Percentiles rank a stretch among this genome's conserved stretches.
Evolutionary conservation across 2,888 invertebrate genomes (phyloP).

Genomic region (Gastrophysa polygoni): DNA sequence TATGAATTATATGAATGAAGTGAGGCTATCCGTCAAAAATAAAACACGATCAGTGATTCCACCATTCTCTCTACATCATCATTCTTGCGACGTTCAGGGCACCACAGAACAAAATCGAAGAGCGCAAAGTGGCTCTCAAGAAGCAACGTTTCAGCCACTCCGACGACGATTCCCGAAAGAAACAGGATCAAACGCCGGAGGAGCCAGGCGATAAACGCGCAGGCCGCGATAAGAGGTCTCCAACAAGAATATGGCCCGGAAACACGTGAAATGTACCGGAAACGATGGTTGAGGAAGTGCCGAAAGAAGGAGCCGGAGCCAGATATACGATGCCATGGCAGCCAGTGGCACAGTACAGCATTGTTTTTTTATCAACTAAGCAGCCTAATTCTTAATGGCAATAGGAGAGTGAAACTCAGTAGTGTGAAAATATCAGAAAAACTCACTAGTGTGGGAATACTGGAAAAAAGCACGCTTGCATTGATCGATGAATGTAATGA

Average conservation of each 20-base stretch:
- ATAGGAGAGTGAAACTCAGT: too few species aligned
- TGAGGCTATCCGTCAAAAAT: too few species aligned
- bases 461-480: too few species aligned
- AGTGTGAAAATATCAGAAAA: too few species aligned
- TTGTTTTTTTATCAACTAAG: too few species aligned
- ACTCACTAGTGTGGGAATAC: too few species aligned
- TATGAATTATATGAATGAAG: too few species aligned
- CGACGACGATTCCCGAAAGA: conserved; percentile 27
- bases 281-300: conserved; percentile 56
- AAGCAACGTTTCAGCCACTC: conserved; percentile 28
- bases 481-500: too few species aligned
- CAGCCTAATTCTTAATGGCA: too few species aligned
- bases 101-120: conserved; percentile 21
- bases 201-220: conserved; percentile 53
- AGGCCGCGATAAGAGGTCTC: conserved; percentile 52
- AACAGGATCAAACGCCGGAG: conserved; percentile 44
- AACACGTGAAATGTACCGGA: conserved; percentile 58
- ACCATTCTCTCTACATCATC: too few species aligned
- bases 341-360: not conserved
- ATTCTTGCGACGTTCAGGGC: not conserved
- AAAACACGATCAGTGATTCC: too few species aligned
- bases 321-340: conserved; percentile 14
- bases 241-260: conserved; percentile 57
- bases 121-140: conserved; percentile 29
- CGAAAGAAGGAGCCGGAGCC: conserved; percentile 32